Base-by-base conservation (phyloP, 2,797 vertebrate species). In the Loris lydekkerianus region DNA sequence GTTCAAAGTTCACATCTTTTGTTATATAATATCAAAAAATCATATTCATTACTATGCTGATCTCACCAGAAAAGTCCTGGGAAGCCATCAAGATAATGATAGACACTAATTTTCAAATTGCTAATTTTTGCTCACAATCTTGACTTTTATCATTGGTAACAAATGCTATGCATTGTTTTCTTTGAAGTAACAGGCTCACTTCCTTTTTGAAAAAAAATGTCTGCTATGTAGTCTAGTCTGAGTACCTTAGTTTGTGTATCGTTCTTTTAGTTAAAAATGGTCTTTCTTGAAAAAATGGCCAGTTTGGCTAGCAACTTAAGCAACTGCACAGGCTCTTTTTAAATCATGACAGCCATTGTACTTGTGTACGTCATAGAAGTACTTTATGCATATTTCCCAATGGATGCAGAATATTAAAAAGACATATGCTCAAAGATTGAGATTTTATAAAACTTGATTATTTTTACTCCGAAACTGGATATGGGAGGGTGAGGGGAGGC, bases 101-200 rank as follows among this genome's bases (percentile, higher is more conserved):
- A 8, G 61, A 84, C 46, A 27, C 23, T 34, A 29, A 78, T 56
- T 96, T 91, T 46, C 56, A 88, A 58, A 65, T 89, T 37, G 93
- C 37, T 91, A 3, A 56, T 69, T 96, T 91, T 95, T 82, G 72
- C 60, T 87, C 67, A 18, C 83, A 91, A 49, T 13, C n/a, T 95
- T 87, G 21, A 76, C 17, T 95, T 91, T 93, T 95, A 49, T 84
- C 31, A 83, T 78, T 78, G n/a, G 21, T 46, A 78, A 7, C 29
- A 83, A 87, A 37, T 13, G 58, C 3, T 34, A 18, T 87, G 27
- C 27, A 34, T 93, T 69, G 31, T 84, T 85, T 84, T 70, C 53
- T 29, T 77, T 86, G 34, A 29, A 37, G n/a, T 75, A 61, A 85
- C 17, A 75, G 61, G 25, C 34, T 63, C 29, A 69, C 34, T 9